Evolutionary conservation across 2,797 vertebrate genomes (phyloP).

Genomic region (Acipenser oxyrinchus): DNA sequence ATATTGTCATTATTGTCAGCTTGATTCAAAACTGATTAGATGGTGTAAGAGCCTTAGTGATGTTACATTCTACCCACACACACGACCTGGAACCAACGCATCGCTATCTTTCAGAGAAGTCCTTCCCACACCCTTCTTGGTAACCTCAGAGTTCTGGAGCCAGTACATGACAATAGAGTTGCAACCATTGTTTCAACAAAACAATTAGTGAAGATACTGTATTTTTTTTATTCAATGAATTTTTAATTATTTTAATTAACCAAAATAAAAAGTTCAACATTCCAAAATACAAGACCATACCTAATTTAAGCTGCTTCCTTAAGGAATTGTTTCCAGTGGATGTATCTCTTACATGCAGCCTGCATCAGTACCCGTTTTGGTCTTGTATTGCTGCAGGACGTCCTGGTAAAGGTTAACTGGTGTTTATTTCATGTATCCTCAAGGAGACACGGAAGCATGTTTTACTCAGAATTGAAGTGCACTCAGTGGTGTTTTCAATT

Average conservation of each 20-base stretch:
- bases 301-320: conserved; percentile 42
- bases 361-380: conserved; percentile 30
- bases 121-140: too few relatives aligned
- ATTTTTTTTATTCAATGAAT: conserved; percentile 59
- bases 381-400: conserved; percentile 40
- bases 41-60: too few relatives aligned
- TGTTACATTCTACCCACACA: too few relatives aligned
- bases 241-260: conserved; percentile 55
- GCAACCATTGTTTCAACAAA: neutral
- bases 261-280: conserved; percentile 70
- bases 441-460: conserved; percentile 51
- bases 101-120: too few relatives aligned
- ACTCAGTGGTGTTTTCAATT: too few relatives aligned
- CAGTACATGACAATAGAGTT: conserved; percentile 35
- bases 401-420: conserved; percentile 52
- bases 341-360: conserved; percentile 24
- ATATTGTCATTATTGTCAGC: conserved; percentile 9
- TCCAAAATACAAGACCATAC: conserved; percentile 63
- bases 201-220: conserved; percentile 50
- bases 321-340: conserved; percentile 25
- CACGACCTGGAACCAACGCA: too few relatives aligned
- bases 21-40: conserved; percentile 39
- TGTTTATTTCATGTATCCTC: conserved; percentile 47
- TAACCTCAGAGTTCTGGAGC: conserved; percentile 28
- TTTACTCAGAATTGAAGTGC: neutral